Conservation (phyloP, 2,113 vertebrate species). For the Nipponia nippon region DNA sequence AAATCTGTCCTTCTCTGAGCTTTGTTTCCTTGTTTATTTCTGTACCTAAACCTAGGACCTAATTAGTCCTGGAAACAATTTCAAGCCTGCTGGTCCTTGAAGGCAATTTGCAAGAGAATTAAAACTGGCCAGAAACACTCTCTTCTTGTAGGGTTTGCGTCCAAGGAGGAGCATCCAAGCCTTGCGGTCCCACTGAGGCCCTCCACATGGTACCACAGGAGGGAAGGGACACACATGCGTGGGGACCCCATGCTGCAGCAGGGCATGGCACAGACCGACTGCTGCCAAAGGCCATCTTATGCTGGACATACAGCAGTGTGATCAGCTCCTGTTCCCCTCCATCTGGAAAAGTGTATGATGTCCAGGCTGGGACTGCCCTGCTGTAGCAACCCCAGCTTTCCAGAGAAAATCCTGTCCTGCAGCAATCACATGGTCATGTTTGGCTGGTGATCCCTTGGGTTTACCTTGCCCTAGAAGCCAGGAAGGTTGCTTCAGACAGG, state of each 20-base stretch:
- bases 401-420: neutral
- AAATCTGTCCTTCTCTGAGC: neutral
- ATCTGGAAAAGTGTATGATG: neutral
- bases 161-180: neutral
- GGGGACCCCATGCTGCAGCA: neutral
- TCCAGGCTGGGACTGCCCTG: neutral
- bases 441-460: neutral
- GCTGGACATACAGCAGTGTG: neutral
- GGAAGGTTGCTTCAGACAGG: neutral
- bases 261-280: neutral
- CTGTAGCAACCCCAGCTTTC: neutral
- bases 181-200: neutral
- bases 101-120: neutral
- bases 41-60: neutral
- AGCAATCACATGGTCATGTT: neutral
- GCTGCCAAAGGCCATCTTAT: neutral
- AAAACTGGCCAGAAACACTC: neutral
- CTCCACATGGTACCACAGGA: neutral
- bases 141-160: neutral
- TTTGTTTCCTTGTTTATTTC: neutral
- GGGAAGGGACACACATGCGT: accelerated
- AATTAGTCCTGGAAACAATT: neutral
- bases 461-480: neutral
- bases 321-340: neutral
- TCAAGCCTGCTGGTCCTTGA: neutral